Evolutionary conservation across 2,888 invertebrate species (phyloP).

Genomic region (Nematopogon swammerdamellus): DNA sequence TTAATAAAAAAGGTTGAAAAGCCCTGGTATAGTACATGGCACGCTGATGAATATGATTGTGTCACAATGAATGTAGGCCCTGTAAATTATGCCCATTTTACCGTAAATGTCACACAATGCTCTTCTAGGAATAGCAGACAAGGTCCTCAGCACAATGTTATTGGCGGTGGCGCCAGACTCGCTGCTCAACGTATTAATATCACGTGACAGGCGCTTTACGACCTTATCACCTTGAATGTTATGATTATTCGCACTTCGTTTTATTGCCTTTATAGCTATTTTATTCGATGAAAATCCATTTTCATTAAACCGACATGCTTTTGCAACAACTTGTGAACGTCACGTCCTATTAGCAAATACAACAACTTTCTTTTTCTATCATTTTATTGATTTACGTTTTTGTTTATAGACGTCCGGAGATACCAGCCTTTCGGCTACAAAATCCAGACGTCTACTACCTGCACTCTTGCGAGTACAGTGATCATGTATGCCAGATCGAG

Average conservation of each 20-base stretch:
- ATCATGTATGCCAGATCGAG: too few relatives aligned
- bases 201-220: not conserved
- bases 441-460: too few relatives aligned
- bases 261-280: not conserved
- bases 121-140: not conserved
- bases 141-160: not conserved
- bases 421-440: too few relatives aligned
- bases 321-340: too few relatives aligned
- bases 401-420: too few relatives aligned
- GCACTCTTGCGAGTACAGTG: too few relatives aligned
- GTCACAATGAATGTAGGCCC: not conserved
- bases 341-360: too few relatives aligned
- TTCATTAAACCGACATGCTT: not conserved
- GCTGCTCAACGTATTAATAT: not conserved
- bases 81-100: not conserved
- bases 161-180: not conserved
- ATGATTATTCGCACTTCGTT: not conserved
- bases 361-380: too few relatives aligned
- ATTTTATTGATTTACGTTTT: too few relatives aligned
- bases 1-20: too few relatives aligned
- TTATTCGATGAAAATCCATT: not conserved
- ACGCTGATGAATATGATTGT: too few relatives aligned
- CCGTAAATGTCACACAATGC: not conserved
- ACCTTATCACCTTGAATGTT: not conserved
- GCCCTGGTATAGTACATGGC: too few relatives aligned